Base-by-base conservation (phyloP, 2,797 vertebrate genomes). In the Notamacropus eugenii region DNA sequence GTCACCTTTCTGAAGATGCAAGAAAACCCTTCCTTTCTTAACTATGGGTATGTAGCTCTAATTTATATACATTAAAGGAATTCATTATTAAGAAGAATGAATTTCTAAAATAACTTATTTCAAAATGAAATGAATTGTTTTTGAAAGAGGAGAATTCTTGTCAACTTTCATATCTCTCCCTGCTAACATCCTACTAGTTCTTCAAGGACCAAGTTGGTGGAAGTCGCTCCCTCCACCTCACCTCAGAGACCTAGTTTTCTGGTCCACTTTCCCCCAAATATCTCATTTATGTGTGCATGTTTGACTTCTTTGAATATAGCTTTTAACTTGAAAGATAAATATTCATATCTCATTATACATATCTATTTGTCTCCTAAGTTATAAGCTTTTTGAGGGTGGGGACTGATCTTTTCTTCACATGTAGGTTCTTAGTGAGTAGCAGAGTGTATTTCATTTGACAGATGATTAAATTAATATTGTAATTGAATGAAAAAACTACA, bases 401-500 rank as follows among this genome's bases (percentile, higher is more conserved):
- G 9, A 50, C 24, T 50, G 1, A 12, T 27, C 50, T 50, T 87
- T 87, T 87, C 74, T 87, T 11, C 40, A 87, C 27, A 3, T 46
- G 27, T 87, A 10, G 9, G 0, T 27, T 27, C 40, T 87, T 87
- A 10, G 10, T 87, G 22, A 24, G 22, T 50, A 50, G 10, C 40
- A 50, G 10, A 8, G 40, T 27, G 3, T 24, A 27, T 50, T 50
- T 87, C 22, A 27, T 2, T 27, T 46, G 22, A 87, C 4, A 46
- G 22, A 27, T 50, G 74, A 24, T 50, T 46, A 82, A 82, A 82
- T 82, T 22, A 87, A 87, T 40, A 22, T 34, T 92, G 92, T 92
- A 22, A 94, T 96, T 55, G 92, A 95, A 97, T 27, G 8, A 87
- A 95, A 34, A 91, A 94, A 91, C n/a, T 54, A 90, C 90, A 55